Evolutionary conservation across 1,140 invertebrate species (phyloP).

Genomic region (Coelopa frigida): DNA sequence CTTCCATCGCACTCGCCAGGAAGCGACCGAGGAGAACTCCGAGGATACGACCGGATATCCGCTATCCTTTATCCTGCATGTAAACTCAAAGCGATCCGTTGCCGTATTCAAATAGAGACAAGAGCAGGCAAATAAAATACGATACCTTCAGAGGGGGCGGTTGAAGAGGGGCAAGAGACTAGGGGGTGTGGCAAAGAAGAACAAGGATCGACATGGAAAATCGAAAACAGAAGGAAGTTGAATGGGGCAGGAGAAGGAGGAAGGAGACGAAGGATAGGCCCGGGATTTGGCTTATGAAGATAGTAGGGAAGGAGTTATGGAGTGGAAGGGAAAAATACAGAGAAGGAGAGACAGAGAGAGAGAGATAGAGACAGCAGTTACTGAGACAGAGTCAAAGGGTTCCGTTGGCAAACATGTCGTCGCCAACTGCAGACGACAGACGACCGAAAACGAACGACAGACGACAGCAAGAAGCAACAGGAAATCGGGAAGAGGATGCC

Average conservation of each 20-base stretch:
- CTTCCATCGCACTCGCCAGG: no score
- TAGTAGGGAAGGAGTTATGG: not conserved
- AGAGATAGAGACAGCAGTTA: not conserved
- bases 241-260: not conserved
- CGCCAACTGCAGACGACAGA: not conserved
- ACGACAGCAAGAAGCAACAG: constrained; percentile 9
- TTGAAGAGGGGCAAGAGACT: no score
- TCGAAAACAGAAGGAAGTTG: no score
- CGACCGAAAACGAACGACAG: not conserved
- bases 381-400: not conserved
- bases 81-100: no score
- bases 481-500: constrained; percentile 16
- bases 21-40: no score
- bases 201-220: no score
- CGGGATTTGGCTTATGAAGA: constrained; percentile 7
- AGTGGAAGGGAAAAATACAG: constrained; percentile 5
- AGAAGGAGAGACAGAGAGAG: not conserved
- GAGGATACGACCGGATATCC: no score
- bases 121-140: no score
- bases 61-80: no score
- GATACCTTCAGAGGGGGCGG: no score
- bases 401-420: not conserved
- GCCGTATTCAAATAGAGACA: no score
- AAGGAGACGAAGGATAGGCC: not conserved
- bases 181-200: no score